Evolutionary conservation across 2,113 vertebrate genomes (phyloP).

Genomic region (Anoplopoma fimbria): DNA sequence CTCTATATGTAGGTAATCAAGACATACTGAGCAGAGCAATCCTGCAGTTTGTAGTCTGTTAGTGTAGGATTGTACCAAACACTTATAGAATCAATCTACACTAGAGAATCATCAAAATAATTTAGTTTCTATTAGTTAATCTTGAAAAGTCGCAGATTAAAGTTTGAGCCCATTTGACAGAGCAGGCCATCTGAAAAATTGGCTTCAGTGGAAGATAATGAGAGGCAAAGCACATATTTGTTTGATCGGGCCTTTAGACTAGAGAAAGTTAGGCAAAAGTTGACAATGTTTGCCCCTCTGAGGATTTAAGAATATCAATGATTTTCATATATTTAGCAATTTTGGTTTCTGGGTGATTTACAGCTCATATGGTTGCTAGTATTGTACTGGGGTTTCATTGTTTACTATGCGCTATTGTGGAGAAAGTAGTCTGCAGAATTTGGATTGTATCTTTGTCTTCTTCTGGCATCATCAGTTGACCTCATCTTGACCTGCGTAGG

Average conservation of each 20-base stretch:
- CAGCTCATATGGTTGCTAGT: no score
- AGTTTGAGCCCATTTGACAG: not conserved
- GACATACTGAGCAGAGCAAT: not conserved
- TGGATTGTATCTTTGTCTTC: no score
- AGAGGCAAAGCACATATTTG: not conserved
- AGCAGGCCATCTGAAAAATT: not conserved
- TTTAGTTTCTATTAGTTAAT: constrained; percentile 5
- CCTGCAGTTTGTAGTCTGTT: not conserved
- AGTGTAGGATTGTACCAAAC: not conserved
- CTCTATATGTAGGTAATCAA: not conserved
- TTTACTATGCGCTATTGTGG: no score
- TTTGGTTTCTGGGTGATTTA: no score
- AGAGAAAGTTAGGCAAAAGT: not conserved
- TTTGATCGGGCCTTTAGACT: not conserved
- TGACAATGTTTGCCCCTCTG: not conserved
- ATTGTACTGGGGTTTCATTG: no score
- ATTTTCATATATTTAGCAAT: no score
- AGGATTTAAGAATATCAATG: no score
- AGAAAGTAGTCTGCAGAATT: no score
- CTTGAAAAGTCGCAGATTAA: not conserved
- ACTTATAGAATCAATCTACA: not conserved
- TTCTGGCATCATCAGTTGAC: no score
- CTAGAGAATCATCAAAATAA: not conserved
- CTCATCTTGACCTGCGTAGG: no score
- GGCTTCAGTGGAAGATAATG: not conserved